phyloP scores from a whole-genome alignment of 2,888 invertebrate genomes.

The Maniola hyperantus region DNA sequence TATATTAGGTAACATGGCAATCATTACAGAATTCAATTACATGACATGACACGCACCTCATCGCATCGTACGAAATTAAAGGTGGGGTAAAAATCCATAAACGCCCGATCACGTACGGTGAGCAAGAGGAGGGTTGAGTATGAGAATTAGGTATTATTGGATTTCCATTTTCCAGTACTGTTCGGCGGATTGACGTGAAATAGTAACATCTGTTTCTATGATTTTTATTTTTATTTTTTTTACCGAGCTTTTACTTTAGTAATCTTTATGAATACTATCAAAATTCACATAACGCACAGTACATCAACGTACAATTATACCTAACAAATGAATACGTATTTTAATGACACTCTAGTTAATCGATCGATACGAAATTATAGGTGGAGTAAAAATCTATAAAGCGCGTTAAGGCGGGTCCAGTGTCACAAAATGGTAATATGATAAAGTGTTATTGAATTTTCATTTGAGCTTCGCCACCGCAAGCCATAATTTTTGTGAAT shows the following conservation, averaged over 20 bases:
- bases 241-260: too few species aligned
- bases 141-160: conserved; percentile 20
- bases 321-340: conserved; percentile 2
- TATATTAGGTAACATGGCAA: too few species aligned
- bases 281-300: too few species aligned
- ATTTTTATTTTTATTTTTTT: neutral
- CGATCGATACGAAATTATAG: neutral
- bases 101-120: conserved; percentile 16
- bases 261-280: too few species aligned
- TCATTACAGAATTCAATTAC: conserved; percentile 16
- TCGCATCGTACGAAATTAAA: conserved; percentile 12
- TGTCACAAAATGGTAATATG: conserved; percentile 8
- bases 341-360: neutral
- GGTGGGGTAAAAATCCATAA: conserved; percentile 21
- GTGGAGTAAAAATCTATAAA: conserved; percentile 16
- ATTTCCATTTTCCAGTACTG: neutral
- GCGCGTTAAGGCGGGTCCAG: conserved; percentile 1
- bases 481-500: neutral
- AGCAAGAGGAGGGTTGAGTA: conserved; percentile 13
- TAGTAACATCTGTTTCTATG: neutral
- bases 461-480: neutral
- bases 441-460: conserved; percentile 19
- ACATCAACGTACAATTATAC: neutral
- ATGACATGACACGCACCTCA: conserved; percentile 14
- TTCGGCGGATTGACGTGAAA: neutral